phyloP scores from a whole-genome alignment of 2,888 invertebrate species.

The Drosophila meridionalis region DNA sequence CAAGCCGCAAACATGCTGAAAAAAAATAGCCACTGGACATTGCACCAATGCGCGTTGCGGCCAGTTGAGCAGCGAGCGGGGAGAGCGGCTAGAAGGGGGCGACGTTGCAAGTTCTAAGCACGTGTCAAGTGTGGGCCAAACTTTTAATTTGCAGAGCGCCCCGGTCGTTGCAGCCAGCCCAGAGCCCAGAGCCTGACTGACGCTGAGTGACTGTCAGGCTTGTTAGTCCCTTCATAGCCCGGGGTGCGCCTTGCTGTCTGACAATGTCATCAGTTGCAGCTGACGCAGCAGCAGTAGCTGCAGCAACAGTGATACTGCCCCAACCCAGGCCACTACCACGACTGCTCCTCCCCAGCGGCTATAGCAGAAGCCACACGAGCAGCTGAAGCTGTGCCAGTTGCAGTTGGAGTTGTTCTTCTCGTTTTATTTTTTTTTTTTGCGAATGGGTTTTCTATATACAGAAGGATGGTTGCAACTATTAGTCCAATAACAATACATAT shows the following conservation, averaged over 20 bases:
- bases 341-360: slow-evolving; percentile 15
- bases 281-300: slow-evolving; percentile 69
- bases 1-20: slow-evolving; percentile 43
- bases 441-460: not conserved
- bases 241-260: slow-evolving; percentile 68
- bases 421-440: slow-evolving; percentile 5
- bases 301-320: slow-evolving; percentile 8
- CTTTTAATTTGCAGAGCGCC: slow-evolving; percentile 75
- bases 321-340: slow-evolving; percentile 3
- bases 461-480: not conserved
- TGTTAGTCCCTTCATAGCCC: slow-evolving; percentile 69
- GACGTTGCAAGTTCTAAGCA: slow-evolving; percentile 63
- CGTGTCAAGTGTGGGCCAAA: slow-evolving; percentile 79
- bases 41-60: slow-evolving; percentile 7
- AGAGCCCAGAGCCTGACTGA: slow-evolving; percentile 57
- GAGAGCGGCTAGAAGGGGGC: not conserved
- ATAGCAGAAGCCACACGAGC: slow-evolving; percentile 8
- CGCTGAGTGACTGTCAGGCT: slow-evolving; percentile 79
- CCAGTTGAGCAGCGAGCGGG: not conserved
- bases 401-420: slow-evolving; percentile 29
- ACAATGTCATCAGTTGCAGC: slow-evolving; percentile 82
- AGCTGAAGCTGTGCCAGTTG: slow-evolving; percentile 36
- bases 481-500: not conserved
- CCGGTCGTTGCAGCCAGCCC: not conserved
- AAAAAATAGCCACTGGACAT: slow-evolving; percentile 19